Conservation (phyloP, 2,888 invertebrate species). For the Cryptophagus acutangulus region DNA sequence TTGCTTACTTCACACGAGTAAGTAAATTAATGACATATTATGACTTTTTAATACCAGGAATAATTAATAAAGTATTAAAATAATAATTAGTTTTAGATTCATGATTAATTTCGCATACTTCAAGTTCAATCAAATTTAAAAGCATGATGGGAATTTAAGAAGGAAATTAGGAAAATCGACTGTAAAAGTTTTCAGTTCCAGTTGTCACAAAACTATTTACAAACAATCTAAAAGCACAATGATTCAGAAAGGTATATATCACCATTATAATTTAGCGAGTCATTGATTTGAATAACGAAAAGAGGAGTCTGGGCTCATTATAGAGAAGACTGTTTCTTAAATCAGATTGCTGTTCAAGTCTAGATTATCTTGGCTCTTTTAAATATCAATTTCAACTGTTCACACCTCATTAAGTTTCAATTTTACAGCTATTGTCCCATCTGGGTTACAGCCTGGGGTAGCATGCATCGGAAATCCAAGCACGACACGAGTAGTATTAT, state of each 20-base stretch:
- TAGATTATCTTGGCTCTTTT: slow-evolving; percentile 50
- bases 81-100: no score
- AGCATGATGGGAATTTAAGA: no score
- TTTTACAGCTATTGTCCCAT: slow-evolving; percentile 52
- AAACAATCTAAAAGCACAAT: slow-evolving; percentile 14
- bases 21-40: no score
- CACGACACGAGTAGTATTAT: slow-evolving; percentile 38
- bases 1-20: no score
- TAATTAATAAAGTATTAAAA: no score
- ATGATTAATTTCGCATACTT: no score
- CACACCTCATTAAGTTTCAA: slow-evolving; percentile 51
- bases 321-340: slow-evolving; percentile 47
- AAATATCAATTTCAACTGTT: slow-evolving; percentile 52
- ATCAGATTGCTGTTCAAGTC: slow-evolving; percentile 48
- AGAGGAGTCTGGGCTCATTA: slow-evolving; percentile 43
- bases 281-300: slow-evolving; percentile 47
- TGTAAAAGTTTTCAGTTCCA: no score
- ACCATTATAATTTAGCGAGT: slow-evolving; percentile 46
- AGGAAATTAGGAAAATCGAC: no score
- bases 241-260: slow-evolving; percentile 30
- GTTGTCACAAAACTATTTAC: slow-evolving; percentile 3
- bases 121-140: no score
- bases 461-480: slow-evolving; percentile 46
- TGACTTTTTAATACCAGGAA: no score
- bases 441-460: slow-evolving; percentile 47